Evolutionary conservation across 2,113 vertebrate species (phyloP).

Genomic region (Antechinus flavipes): DNA sequence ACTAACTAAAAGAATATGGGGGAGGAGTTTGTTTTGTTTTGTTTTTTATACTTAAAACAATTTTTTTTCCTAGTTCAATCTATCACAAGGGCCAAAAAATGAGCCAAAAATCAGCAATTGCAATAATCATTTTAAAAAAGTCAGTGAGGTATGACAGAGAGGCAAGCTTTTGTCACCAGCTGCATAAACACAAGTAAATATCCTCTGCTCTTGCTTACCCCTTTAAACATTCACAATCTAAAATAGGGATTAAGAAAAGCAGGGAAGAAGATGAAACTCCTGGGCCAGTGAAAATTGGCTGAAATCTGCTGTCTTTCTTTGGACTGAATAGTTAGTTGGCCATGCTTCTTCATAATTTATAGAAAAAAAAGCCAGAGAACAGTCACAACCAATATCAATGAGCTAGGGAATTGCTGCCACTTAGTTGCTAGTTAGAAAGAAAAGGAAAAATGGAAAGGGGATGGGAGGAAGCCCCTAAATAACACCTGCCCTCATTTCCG

Average conservation of each 20-base stretch:
- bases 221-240: background rate
- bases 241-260: rapidly evolving
- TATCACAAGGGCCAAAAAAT: background rate
- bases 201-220: background rate
- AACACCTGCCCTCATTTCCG: background rate
- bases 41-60: background rate
- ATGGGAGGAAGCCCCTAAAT: background rate
- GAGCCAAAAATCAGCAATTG: background rate
- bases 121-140: background rate
- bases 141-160: background rate
- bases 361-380: background rate
- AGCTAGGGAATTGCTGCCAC: background rate
- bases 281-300: background rate
- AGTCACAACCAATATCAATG: background rate
- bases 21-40: background rate
- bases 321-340: background rate
- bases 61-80: background rate
- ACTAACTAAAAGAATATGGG: background rate
- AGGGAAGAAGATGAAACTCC: background rate
- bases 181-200: background rate
- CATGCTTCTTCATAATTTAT: slow-evolving; percentile 3
- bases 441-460: background rate
- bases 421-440: background rate
- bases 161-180: background rate
- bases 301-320: background rate